These are phyloP conservation scores for Hirtodrosophila alboralis DNA, from an alignment of 2,888 invertebrate genomes.

Conservation along the genomic window DNA sequence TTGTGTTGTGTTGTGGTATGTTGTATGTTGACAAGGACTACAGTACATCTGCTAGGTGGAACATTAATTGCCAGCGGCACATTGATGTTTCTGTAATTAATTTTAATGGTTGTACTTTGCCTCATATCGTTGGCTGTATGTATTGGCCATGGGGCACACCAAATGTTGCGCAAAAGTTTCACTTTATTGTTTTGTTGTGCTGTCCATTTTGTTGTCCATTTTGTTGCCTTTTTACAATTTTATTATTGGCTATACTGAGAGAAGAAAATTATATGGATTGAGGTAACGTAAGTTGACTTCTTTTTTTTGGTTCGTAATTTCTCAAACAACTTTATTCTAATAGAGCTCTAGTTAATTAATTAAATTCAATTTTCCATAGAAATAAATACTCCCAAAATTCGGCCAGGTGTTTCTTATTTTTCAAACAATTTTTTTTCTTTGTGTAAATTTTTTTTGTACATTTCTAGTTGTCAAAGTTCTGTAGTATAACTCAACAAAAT, in stretches of 20 bases:
- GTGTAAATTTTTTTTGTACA: not conserved
- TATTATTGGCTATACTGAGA: conserved; percentile 24
- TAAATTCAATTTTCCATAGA: too few relatives aligned
- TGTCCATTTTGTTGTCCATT: conserved; percentile 5
- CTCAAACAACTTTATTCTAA: too few relatives aligned
- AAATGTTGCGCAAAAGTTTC: conserved; percentile 45
- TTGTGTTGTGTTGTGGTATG: too few relatives aligned
- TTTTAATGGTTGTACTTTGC: conserved; percentile 70
- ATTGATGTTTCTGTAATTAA: conserved; percentile 75
- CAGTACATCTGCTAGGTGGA: conserved; percentile 41
- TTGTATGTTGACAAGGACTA: conserved; percentile 22
- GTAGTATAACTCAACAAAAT: conserved; percentile 26
- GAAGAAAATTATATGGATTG: too few relatives aligned
- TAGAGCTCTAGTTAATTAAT: too few relatives aligned
- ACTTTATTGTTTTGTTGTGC: conserved; percentile 45
- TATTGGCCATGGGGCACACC: conserved; percentile 3
- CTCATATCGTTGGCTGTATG: conserved; percentile 6
- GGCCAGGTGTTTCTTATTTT: too few relatives aligned
- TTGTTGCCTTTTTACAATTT: conserved; percentile 36
- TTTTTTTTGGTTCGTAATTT: too few relatives aligned
- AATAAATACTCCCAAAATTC: too few relatives aligned
- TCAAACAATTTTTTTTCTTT: too few relatives aligned
- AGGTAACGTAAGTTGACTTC: too few relatives aligned
- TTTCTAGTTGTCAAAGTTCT: conserved; percentile 32
- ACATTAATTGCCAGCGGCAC: conserved; percentile 72